Evolutionary conservation across 2,113 vertebrate genomes (phyloP).

Genomic region (Petromus typicus): DNA sequence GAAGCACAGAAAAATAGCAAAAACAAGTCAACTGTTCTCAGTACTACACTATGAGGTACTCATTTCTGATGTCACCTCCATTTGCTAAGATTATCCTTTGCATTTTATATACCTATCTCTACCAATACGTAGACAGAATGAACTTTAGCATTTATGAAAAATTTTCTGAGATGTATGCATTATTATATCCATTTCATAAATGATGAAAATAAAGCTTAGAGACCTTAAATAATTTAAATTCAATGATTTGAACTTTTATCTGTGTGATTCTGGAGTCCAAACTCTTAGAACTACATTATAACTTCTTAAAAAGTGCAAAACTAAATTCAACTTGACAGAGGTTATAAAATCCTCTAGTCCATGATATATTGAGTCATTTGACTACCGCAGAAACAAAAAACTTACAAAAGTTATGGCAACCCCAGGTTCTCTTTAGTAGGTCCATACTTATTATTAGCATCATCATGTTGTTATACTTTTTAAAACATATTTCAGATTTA

Average conservation of each 20-base stretch:
- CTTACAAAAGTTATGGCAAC: background rate
- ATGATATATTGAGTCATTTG: conserved; percentile 11
- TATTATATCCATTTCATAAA: conserved; percentile 48
- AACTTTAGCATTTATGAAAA: conserved; percentile 35
- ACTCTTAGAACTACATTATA: conserved; percentile 8
- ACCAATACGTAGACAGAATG: background rate
- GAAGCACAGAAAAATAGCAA: conserved; percentile 51
- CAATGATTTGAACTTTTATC: background rate
- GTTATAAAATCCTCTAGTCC: conserved; percentile 13
- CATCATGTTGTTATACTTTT: background rate
- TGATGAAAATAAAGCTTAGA: background rate
- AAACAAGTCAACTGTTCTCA: background rate
- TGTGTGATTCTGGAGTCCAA: conserved; percentile 17
- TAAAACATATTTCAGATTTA: conserved; percentile 25
- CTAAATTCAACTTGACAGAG: conserved; percentile 33
- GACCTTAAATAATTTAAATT: background rate
- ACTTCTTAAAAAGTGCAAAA: conserved; percentile 17
- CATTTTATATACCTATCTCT: background rate
- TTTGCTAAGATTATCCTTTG: conserved; percentile 33
- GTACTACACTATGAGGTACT: conserved; percentile 24
- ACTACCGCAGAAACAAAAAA: conserved; percentile 21
- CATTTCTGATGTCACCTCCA: background rate
- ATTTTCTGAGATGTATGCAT: background rate
- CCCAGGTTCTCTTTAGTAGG: background rate
- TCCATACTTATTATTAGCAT: background rate